phyloP scores from a whole-genome alignment of 2,113 vertebrate genomes.

The Epinephelus cyanopodus region DNA sequence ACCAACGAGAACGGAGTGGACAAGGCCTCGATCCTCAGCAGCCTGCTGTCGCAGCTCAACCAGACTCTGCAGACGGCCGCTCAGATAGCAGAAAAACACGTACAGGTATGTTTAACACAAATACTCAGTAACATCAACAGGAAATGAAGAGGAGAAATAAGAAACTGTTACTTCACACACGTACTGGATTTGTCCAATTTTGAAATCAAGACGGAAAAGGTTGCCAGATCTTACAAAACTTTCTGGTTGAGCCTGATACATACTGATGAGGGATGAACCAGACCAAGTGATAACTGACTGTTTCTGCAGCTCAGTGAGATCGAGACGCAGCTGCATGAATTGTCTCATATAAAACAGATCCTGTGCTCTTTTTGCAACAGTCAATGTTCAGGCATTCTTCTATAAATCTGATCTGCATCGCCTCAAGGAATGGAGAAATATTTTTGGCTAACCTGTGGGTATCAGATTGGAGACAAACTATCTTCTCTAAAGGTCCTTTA shows the following conservation, averaged over 20 bases:
- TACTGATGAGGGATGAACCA: background rate
- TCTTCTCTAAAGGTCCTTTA: too few relatives aligned
- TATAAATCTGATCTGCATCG: too few relatives aligned
- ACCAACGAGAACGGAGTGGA: slow-evolving; percentile 92
- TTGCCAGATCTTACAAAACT: background rate
- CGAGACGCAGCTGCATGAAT: too few relatives aligned
- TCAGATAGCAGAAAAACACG: slow-evolving; percentile 87
- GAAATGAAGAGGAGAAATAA: too few relatives aligned
- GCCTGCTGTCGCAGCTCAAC: slow-evolving; percentile 90
- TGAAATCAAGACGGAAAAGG: background rate
- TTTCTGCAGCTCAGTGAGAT: too few relatives aligned
- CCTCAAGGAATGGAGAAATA: too few relatives aligned
- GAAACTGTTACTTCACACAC: background rate
- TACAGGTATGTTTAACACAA: slow-evolving; percentile 82
- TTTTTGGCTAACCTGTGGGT: too few relatives aligned
- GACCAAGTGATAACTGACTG: too few relatives aligned
- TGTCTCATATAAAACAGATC: too few relatives aligned
- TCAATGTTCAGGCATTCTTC: too few relatives aligned
- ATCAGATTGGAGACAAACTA: too few relatives aligned
- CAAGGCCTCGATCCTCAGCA: slow-evolving; percentile 84
- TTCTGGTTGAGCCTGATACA: background rate
- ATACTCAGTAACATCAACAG: background rate
- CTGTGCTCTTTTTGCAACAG: too few relatives aligned
- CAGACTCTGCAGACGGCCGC: slow-evolving; percentile 86
- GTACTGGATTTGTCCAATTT: background rate